phyloP scores from a whole-genome alignment of 2,113 vertebrate species.

The Lycaon pictus region DNA sequence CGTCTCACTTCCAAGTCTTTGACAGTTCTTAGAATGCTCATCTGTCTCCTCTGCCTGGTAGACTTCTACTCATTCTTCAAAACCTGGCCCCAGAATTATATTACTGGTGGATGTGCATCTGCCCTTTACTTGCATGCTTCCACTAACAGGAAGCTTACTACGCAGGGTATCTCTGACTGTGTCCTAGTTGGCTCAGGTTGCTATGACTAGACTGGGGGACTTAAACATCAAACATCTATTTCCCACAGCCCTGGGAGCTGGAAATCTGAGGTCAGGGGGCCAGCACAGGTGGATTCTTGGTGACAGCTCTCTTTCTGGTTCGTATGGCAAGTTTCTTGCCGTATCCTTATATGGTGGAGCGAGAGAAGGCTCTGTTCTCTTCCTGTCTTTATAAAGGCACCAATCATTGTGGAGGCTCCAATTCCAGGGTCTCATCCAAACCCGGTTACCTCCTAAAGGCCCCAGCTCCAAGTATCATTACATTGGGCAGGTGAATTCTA shows the following conservation, averaged over 20 bases:
- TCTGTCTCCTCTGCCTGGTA: too few relatives aligned
- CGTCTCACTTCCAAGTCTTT: background rate
- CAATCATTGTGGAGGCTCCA: too few relatives aligned
- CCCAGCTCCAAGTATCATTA: background rate
- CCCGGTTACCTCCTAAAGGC: background rate
- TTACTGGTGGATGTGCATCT: background rate
- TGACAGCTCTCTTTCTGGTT: background rate
- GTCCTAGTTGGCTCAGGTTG: background rate
- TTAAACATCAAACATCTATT: background rate
- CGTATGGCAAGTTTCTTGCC: background rate
- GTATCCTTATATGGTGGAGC: background rate
- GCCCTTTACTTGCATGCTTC: background rate
- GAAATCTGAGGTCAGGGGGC: background rate
- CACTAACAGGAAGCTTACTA: background rate
- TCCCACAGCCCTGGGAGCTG: too few relatives aligned
- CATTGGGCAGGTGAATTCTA: background rate
- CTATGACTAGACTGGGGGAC: too few relatives aligned
- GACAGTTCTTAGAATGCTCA: background rate
- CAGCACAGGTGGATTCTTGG: background rate
- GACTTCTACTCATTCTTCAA: background rate
- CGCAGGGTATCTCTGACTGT: background rate
- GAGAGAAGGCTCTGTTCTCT: background rate
- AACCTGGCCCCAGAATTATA: background rate
- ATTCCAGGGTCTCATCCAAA: background rate
- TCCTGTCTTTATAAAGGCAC: background rate